Evolutionary conservation across 1,140 invertebrate genomes (phyloP), one percentile per base, ranked within the genome.

Genomic region (Oryzaephilus surinamensis): DNA sequence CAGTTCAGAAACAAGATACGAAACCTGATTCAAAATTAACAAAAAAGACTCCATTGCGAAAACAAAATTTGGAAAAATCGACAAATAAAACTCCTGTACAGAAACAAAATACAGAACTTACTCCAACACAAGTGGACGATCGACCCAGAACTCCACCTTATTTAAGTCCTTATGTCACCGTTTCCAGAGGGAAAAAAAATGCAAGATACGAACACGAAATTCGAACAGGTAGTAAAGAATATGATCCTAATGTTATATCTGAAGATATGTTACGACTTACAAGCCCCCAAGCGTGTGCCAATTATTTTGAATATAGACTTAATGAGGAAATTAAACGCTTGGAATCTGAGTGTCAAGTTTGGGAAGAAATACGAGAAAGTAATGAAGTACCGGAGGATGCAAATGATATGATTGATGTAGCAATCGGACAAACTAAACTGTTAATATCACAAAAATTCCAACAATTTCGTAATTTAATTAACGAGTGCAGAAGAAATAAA

Each of bases 381-480:
- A 35, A 49, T 1, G 26, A 51, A 8, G 41, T 65, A 20, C 41
- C 63, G 27, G 68, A 70, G 38, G 68, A 71, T 23, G 69, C 57
- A 2, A 41, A 43, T 18, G 74, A 77, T 51, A 62, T 74, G 54
- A 80, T 85, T 23, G 67, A 77, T 48, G 69, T 76, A 13, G 69
- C 74, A 1, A 66, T 81, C 18, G 79, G 81, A 0, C 77, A 84
- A 52, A 76, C 79, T 0, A 68, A 73, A 37, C 55, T 84, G 6
- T 52, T 86, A 2, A 71, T 81, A 0, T 63, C 53, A 4, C 77
- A 81, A 44, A 79, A 83, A 46, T 75, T 84, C 43, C 63, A 73
- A 50, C 73, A 81, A 52, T 84, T 84, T 43, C 47, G 58, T 12
- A 55, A 64, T 2, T 58, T 86, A 1, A 76, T 84, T 12, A n/a